Conservation (phyloP, 2,797 vertebrate species). For the Saguinus oedipus region DNA sequence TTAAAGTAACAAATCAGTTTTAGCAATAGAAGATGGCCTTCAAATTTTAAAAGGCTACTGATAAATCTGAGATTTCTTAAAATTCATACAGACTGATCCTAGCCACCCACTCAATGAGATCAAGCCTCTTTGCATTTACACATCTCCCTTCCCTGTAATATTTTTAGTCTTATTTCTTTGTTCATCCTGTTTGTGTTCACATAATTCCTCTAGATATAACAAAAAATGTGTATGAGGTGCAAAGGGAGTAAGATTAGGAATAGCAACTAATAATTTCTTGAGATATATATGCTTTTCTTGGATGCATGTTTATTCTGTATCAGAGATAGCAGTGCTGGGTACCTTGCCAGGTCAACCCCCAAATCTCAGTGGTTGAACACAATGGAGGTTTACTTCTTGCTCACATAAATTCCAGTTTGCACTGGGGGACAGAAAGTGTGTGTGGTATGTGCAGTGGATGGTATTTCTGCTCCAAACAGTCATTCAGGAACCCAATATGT, state of each 20-base stretch:
- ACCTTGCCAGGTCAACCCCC: neutral
- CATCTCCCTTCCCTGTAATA: neutral
- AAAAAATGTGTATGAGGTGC: fast-evolving
- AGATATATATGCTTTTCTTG: neutral
- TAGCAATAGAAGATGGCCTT: neutral
- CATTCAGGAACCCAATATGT: neutral
- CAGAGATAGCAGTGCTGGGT: neutral
- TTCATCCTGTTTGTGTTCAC: neutral
- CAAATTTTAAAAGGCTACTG: neutral
- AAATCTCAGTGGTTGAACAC: neutral
- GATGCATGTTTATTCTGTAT: neutral
- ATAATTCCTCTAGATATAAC: neutral
- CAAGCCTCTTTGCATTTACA: neutral
- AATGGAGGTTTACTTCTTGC: neutral
- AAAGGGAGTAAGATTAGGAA: neutral
- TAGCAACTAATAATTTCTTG: neutral
- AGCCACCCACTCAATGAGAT: neutral
- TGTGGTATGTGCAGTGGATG: neutral
- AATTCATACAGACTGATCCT: neutral
- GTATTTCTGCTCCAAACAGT: neutral
- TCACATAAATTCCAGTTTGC: neutral
- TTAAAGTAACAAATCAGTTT: neutral
- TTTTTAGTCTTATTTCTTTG: neutral
- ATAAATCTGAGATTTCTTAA: neutral
- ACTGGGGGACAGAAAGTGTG: neutral